Evolutionary conservation across 2,888 invertebrate genomes (phyloP).

Genomic region (Actias luna): DNA sequence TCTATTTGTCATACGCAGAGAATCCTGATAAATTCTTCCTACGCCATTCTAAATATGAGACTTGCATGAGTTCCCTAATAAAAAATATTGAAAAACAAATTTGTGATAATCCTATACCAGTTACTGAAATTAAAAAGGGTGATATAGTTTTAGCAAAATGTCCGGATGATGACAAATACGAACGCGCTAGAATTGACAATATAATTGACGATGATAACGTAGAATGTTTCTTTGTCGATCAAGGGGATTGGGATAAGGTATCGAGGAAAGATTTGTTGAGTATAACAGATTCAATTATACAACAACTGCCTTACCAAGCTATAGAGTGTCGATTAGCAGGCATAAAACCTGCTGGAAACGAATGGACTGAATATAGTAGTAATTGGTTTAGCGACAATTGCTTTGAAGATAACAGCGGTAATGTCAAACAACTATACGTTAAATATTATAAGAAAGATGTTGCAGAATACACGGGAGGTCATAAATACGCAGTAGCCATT

Average conservation of each 20-base stretch:
- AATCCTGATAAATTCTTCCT: slow-evolving; percentile 76
- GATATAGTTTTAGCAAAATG: slow-evolving; percentile 77
- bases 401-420: slow-evolving; percentile 54
- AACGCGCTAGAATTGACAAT: slow-evolving; percentile 70
- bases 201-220: slow-evolving; percentile 57
- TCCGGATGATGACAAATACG: slow-evolving; percentile 62
- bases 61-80: slow-evolving; percentile 56
- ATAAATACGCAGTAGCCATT: slow-evolving; percentile 74
- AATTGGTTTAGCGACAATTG: slow-evolving; percentile 76
- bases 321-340: slow-evolving; percentile 84
- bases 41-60: slow-evolving; percentile 68
- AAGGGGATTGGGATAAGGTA: slow-evolving; percentile 80
- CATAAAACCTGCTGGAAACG: slow-evolving; percentile 63
- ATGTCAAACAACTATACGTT: slow-evolving; percentile 64
- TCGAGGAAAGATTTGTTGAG: slow-evolving; percentile 59
- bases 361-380: slow-evolving; percentile 78
- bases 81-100: slow-evolving; percentile 65
- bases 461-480: slow-evolving; percentile 57
- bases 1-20: slow-evolving; percentile 68
- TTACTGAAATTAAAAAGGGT: slow-evolving; percentile 49
- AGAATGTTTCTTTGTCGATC: slow-evolving; percentile 84
- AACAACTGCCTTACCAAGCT: slow-evolving; percentile 83
- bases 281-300: slow-evolving; percentile 74
- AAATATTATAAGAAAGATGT: slow-evolving; percentile 65
- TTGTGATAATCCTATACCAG: slow-evolving; percentile 35